A percentile compares a stretch with the other conserved stretches of the same genome.
Conservation (phyloP, 2,113 vertebrate species). For the Podilymbus podiceps region DNA sequence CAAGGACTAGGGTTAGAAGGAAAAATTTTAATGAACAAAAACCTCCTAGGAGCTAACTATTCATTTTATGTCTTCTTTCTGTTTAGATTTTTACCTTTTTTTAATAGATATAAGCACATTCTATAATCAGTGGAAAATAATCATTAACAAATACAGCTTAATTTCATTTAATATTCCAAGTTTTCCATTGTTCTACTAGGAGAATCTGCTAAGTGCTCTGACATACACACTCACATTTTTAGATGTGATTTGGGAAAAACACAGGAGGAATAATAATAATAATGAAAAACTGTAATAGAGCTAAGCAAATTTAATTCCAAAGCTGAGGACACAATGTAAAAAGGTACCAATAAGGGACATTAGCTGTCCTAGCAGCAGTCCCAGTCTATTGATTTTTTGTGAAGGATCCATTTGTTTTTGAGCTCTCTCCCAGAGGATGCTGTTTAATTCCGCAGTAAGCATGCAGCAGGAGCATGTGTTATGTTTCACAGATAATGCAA, state of each 20-base stretch:
- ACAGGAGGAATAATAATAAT: not conserved
- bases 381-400: conserved; percentile 51
- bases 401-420: conserved; percentile 44
- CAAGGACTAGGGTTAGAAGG: not conserved
- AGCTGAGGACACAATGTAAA: not conserved
- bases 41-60: not conserved
- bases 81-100: not conserved
- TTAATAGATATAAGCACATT: not conserved
- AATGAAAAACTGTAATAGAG: not conserved
- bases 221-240: not conserved
- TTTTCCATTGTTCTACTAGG: not conserved
- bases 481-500: conserved; percentile 60
- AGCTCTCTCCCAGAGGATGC: conserved; percentile 17
- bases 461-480: not conserved
- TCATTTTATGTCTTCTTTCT: not conserved
- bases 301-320: conserved; percentile 13
- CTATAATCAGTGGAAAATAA: not conserved
- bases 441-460: not conserved
- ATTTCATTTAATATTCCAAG: not conserved
- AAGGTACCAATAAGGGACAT: not conserved
- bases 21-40: not conserved
- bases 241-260: not conserved
- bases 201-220: not conserved
- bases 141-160: not conserved
- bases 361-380: conserved; percentile 29